Percentiles rank a stretch among this genome's conserved stretches.
These are phyloP conservation scores for Dipus sagitta DNA, from an alignment of 2,797 vertebrate species.

Conservation along the genomic window DNA sequence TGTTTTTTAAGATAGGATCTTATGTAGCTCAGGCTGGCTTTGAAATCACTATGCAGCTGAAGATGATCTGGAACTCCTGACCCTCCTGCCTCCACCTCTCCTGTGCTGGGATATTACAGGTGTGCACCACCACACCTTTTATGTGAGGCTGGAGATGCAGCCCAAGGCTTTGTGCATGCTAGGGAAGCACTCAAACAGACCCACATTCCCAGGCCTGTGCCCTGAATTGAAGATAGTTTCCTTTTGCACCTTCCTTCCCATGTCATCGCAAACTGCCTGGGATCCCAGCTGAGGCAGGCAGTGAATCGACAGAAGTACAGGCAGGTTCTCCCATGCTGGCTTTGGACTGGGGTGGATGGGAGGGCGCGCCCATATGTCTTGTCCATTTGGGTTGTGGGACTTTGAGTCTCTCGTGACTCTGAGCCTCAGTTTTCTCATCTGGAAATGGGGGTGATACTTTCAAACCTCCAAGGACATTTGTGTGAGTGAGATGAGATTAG, in stretches of 20 bases:
- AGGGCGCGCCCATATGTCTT: rapidly evolving
- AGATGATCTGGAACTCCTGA: not conserved
- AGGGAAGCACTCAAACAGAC: not conserved
- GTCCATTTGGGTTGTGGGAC: not conserved
- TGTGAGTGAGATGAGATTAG: not conserved
- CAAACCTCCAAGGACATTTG: not conserved
- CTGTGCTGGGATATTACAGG: not conserved
- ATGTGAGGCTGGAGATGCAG: not conserved
- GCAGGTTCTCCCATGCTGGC: not conserved
- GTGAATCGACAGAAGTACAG: not conserved
- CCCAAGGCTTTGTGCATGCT: no score
- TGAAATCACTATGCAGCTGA: not conserved
- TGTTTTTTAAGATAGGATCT: not conserved
- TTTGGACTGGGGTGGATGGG: rapidly evolving
- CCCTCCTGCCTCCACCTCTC: not conserved
- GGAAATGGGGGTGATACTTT: not conserved
- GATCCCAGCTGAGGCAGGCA: not conserved
- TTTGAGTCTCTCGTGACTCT: not conserved
- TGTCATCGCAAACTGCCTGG: not conserved
- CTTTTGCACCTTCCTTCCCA: not conserved
- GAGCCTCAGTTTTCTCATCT: conserved; percentile 13
- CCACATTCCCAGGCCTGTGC: not conserved
- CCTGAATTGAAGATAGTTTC: not conserved
- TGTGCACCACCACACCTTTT: not conserved
- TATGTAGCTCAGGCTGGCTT: not conserved